Evolutionary conservation across 2,797 vertebrate species (phyloP), one percentile per base, ranked within the genome.

Genomic region (Amazonetta brasiliensis): DNA sequence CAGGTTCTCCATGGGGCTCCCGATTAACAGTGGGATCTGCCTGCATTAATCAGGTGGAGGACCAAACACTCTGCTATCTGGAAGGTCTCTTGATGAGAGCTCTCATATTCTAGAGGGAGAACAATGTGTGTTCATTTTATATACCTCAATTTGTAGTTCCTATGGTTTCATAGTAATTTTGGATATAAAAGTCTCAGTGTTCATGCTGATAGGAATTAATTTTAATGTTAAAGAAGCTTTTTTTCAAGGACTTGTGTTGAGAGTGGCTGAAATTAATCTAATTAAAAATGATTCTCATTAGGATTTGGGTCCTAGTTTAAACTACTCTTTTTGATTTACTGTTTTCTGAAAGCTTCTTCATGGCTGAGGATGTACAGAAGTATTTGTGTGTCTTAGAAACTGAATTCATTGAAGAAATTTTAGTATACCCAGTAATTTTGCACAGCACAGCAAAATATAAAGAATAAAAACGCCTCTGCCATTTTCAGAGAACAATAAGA

Each of bases 1-100:
- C 43, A n/a, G 56, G 14, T 33, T 80, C 0, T 1, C 63, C 17
- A 8, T 0, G 50, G 43, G 33, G 12, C 4, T 55, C 6, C 15
- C 5, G 31, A 7, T 9, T 19, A 73, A 30, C 63, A 68, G 26
- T 0, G 1, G 26, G 16, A 67, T 60, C 37, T 74, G 15, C 22
- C 33, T 69, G 13, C 21, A 6, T 39, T 63, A 3, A 8, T 7
- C 71, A 52, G 35, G 11, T 55, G 43, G 30, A 83, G 44, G 10
- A 84, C 63, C 56, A 90, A 54, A 68, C 19, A 25, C 39, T 59
- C 6, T 21, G 9, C 9, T 74, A 14, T 6, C 71, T 54, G 64
- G 30, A 31, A 89, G 30, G 8, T 12, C 3, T 74, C 10, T 74
- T 2, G 1, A 41, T 25, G 22, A 17, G 44, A 88, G 31, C 23